Conservation (phyloP, 2,797 vertebrate species). For the Artibeus lituratus region DNA sequence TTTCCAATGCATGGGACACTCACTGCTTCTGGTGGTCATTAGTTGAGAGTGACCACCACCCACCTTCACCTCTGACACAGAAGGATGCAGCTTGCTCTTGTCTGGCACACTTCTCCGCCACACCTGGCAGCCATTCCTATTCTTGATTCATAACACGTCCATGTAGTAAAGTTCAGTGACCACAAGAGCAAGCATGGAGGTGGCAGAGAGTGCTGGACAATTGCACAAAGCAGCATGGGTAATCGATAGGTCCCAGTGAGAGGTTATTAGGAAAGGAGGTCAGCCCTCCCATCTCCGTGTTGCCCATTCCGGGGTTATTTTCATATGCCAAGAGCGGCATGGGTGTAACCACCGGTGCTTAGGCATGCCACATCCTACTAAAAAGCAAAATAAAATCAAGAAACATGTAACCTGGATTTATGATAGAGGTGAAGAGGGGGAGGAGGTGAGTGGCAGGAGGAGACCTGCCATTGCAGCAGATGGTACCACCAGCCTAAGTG, state of each 20-base stretch:
- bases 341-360: fast-evolving
- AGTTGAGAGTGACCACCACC: neutral
- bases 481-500: neutral
- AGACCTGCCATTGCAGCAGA: neutral
- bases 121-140: neutral
- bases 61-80: neutral
- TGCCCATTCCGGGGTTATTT: neutral
- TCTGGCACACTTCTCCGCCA: neutral
- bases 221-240: neutral
- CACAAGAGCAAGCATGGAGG: neutral
- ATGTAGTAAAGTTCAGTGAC: neutral
- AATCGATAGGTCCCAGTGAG: neutral
- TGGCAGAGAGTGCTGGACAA: neutral
- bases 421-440: neutral
- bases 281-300: neutral
- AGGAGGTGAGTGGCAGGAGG: neutral
- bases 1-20: neutral
- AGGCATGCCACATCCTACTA: neutral
- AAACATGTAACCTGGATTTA: neutral
- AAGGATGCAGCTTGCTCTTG: neutral
- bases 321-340: neutral
- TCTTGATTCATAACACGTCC: neutral
- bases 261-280: neutral
- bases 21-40: neutral
- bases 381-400: neutral